Evolutionary conservation across 2,888 invertebrate species (phyloP), one percentile per base, ranked within the genome.

Genomic region (Stenurella melanura): DNA sequence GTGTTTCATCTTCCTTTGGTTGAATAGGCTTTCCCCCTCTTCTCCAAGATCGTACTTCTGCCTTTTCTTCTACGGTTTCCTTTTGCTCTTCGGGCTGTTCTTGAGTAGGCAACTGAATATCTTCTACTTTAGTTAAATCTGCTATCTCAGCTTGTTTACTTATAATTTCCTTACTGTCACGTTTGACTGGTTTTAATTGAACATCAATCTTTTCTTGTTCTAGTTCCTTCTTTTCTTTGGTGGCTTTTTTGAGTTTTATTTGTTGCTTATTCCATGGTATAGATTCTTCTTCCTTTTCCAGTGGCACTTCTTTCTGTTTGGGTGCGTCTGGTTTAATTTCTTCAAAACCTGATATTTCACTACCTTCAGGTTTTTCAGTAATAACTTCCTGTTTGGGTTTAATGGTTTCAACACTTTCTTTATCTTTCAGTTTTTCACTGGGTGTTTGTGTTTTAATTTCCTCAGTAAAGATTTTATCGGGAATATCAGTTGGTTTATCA

Each of bases 41-140:
- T 93, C 85, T 94, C 91, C 80, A 92, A 90, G 68, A 92, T 91
- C 79, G 88, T 38, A 42, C 19, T 64, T 64, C 42, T 18, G 38
- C 1, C 42, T 64, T 30, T 17, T 64, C 18, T 18, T 38, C 1
- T 19, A 18, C 34, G 1, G 18, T 7, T 42, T 64, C 64, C n/a
- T 89, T 83, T 89, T 89, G 76, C 90, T 87, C 3, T 78, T 80
- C 75, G 84, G 86, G 34, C 17, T 0, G 90, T 83, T 79, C 86
- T 89, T 79, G 92, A 93, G 11, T 15, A 50, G 1, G n/a, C 50
- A 42, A 42, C 11, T 50, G 50, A n/a, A 5, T 15, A 50, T 50
- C n/a, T 10, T 19, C 12, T 12, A 21, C 18, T 19, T 19, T 15
- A 19, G 90, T 88, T 94, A 93, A 84, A 94, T 92, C 12, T 92